Base-by-base conservation (phyloP, 2,113 vertebrate genomes). In the Uropsilus gracilis region DNA sequence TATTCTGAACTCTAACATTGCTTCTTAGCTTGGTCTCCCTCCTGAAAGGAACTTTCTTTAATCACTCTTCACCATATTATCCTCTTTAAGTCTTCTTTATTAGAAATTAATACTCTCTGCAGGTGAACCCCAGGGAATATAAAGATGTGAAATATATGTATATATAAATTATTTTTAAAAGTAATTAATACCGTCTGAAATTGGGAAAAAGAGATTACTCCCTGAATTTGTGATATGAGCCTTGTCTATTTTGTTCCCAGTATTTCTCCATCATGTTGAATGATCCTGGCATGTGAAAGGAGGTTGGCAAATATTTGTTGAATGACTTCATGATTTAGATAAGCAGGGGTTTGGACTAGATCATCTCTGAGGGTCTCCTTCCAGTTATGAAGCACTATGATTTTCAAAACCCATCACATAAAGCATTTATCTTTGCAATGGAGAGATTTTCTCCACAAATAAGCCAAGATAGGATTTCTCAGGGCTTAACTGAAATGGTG, bases 241-340 rank as follows among this genome's bases (percentile, higher is more conserved):
- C 82, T 78, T 48, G 42, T 78, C 86, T 75, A 28, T 42, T 76
- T 59, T 10, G 12, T 88, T 42, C 39, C 28, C 13, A 39, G 30
- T 53, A 30, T 84, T 78, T 86, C 34, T 37, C 59, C 34, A 42
- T 71, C 61, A 1, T 78, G 68, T 50, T 63, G 93, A 75, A 83
- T 28, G 24, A 50, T 53, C 69, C 78, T 94, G 82, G 86, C 68
- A 66, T 55, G 30, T 64, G 30, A n/a, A 96, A 89, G 71, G 71
- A 68, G 69, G 72, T 83, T 85, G 82, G 95, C 80, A 91, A 94
- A 91, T 72, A 81, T 86, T 94, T 95, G 93, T 86, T 94, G 86
- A 93, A 91, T 94, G 93, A 94, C 89, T 87, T 75, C 48, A 81
- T 68, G 80, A 93, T 57, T 93, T 77, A 96, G 94, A 93, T 97